Conservation (phyloP, 1,140 invertebrate genomes). For the Campoletis sonorensis region DNA sequence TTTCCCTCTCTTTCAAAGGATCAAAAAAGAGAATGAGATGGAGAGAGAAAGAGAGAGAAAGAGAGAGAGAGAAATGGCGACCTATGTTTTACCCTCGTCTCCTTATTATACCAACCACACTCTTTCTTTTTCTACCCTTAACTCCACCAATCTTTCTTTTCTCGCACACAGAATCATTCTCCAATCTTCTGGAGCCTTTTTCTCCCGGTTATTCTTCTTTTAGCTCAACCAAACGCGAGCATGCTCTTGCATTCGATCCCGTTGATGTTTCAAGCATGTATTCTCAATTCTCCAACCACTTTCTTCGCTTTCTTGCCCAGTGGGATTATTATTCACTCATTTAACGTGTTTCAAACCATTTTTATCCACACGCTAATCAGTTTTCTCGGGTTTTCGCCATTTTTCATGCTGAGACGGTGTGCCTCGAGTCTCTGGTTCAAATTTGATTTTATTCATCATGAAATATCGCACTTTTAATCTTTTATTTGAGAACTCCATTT, state of each 20-base stretch:
- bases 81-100: slow-evolving; percentile 39
- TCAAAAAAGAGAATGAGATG: background rate
- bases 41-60: background rate
- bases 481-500: background rate
- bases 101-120: slow-evolving; percentile 42
- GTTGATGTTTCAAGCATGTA: no score
- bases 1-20: slow-evolving; percentile 29
- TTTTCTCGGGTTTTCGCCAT: no score
- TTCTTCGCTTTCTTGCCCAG: no score
- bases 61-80: background rate
- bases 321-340: no score
- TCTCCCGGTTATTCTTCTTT: no score
- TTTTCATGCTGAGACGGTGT: no score
- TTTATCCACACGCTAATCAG: no score
- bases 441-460: background rate
- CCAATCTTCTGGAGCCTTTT: background rate
- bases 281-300: background rate
- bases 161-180: background rate
- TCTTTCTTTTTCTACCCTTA: slow-evolving; percentile 33
- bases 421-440: no score
- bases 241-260: no score
- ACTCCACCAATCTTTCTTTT: background rate
- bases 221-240: no score
- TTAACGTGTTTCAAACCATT: no score
- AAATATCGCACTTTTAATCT: no score